phyloP scores from a whole-genome alignment of 2,113 vertebrate species.

The Cervus canadensis region DNA sequence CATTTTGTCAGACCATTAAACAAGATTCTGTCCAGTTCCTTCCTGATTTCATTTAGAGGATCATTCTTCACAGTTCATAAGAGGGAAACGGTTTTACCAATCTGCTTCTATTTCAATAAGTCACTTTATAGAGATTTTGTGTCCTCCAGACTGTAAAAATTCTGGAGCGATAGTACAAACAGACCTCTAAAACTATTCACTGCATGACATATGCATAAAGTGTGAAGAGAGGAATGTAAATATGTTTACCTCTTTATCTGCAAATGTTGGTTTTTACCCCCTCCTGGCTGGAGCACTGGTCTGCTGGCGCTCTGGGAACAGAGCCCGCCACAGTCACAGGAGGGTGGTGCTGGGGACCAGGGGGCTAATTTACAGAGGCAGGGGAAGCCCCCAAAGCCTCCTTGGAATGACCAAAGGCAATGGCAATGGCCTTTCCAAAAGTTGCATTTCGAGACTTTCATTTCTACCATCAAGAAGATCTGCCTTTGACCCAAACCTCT shows the following conservation, averaged over 20 bases:
- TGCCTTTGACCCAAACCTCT: background rate
- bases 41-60: constrained; percentile 94
- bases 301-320: background rate
- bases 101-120: constrained; percentile 89
- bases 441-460: background rate
- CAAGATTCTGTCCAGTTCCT: constrained; percentile 93
- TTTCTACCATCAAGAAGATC: background rate
- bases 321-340: background rate
- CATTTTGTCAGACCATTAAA: constrained; percentile 99
- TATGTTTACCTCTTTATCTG: constrained; percentile 90
- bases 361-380: constrained; percentile 39
- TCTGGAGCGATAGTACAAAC: constrained; percentile 89
- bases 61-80: constrained; percentile 95
- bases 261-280: constrained; percentile 86
- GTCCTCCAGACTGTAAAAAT: constrained; percentile 89
- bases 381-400: background rate
- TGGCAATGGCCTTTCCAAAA: background rate
- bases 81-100: constrained; percentile 88
- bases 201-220: constrained; percentile 90
- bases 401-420: constrained; percentile 40
- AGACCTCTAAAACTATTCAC: constrained; percentile 89
- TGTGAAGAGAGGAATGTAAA: constrained; percentile 90
- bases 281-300: constrained; percentile 33
- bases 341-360: background rate
- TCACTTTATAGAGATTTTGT: constrained; percentile 92